phyloP scores from a whole-genome alignment of 2,888 invertebrate genomes.

The Melinaea menophilus region DNA sequence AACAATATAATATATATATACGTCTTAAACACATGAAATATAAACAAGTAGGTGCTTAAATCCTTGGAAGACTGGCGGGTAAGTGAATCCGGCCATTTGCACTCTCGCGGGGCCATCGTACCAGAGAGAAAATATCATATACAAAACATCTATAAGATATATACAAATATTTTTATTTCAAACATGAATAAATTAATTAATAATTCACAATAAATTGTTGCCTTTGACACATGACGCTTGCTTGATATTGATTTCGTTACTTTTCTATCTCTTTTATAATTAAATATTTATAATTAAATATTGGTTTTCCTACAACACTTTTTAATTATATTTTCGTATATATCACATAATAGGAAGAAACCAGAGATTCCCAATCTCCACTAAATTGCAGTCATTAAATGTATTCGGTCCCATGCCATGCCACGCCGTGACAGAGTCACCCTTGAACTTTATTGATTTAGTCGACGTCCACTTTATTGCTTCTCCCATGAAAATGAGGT shows the following conservation, averaged over 20 bases:
- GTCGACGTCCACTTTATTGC: constrained; percentile 7
- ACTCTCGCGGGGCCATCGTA: neutral
- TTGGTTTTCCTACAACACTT: too few species aligned
- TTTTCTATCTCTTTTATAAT: too few species aligned
- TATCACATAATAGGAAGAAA: too few species aligned
- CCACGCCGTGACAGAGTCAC: constrained; percentile 19
- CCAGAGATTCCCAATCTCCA: too few species aligned
- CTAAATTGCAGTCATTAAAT: constrained; percentile 9
- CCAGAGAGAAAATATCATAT: neutral
- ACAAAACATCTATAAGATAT: neutral
- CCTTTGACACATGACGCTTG: too few species aligned
- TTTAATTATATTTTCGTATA: too few species aligned
- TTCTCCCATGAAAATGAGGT: constrained; percentile 2
- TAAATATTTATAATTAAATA: too few species aligned
- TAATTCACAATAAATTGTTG: neutral
- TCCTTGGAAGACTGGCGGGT: neutral
- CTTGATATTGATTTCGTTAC: too few species aligned
- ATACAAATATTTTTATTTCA: neutral
- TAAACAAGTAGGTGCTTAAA: neutral
- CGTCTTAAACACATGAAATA: neutral
- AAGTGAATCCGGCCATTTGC: neutral
- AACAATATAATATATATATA: too few species aligned
- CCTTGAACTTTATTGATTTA: constrained; percentile 29
- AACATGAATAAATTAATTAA: neutral
- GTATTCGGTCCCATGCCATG: constrained; percentile 10